Base-by-base conservation (phyloP, 2,113 vertebrate species). In the Mixornis gularis region DNA sequence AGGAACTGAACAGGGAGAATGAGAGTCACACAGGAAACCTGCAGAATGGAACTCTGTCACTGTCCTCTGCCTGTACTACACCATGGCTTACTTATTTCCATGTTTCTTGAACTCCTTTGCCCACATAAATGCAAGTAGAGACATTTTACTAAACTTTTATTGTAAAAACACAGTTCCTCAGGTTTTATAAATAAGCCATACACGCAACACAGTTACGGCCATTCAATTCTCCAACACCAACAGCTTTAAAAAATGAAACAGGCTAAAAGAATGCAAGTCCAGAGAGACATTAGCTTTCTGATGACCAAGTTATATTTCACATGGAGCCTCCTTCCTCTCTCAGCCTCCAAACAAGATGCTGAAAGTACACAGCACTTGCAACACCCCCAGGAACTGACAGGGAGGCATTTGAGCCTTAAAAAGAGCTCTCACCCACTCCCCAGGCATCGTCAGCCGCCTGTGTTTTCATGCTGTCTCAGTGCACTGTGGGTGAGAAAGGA, bases 161-260 rank as follows among this genome's bases (percentile, higher is more conserved):
- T 97, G 96, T 94, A 97, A 97, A 98, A 97, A 85, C 95, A 96
- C 88, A 92, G 95, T 79, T 94, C 58, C 92, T 71, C 71, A 87
- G 89, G 59, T 96, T 87, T 94, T 97, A 98, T 97, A 98, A 98
- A 98, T 97, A 97, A 94, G 77, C 93, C 94, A 63, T 58, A 89
- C 93, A 91, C 73, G 92, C 96, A 97, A 97, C 96, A 97, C 89
- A 82, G 53, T 87, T 95, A 95, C 22, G 38, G 84, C 92, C 93
- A 62, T 90, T 96, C 41, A 79, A 94, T 96, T 95, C 96, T 95
- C 94, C 96, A 96, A 96, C 91, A 92, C 5, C 40, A 64, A 96
- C 72, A 94, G 95, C 89, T 96, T 96, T 95, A 92, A 91, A 96
- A 96, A 94, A 82, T 64, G 34, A 81, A 96, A 71, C 71, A 66